A percentile compares a stretch with the other conserved stretches of the same genome.
These are phyloP conservation scores for Helicolenus hilgendorfi DNA, from an alignment of 2,797 vertebrate species.

Conservation along the genomic window DNA sequence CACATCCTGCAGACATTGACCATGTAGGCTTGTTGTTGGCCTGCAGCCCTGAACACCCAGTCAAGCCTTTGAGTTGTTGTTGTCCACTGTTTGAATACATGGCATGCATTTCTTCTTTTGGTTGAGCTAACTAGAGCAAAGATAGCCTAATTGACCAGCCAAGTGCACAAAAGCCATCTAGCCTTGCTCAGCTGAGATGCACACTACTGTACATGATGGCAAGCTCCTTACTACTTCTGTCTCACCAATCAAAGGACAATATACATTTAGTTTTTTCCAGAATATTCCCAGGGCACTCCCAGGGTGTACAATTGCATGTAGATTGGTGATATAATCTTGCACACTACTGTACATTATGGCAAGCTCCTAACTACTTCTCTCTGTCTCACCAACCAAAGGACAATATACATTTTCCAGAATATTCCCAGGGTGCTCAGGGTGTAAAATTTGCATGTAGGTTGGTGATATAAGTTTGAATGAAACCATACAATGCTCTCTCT, in stretches of 20 bases:
- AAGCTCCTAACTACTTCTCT: neutral
- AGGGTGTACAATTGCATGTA: neutral
- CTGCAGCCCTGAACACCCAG: conserved; percentile 43
- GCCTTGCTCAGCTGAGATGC: conserved; percentile 25
- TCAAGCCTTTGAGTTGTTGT: conserved; percentile 32
- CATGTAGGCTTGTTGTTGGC: conserved; percentile 71
- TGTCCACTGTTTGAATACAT: conserved; percentile 51
- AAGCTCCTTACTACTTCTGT: neutral
- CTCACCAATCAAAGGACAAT: conserved; percentile 14
- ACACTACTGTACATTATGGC: neutral
- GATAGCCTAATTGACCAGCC: conserved; percentile 73
- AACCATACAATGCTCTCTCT: neutral
- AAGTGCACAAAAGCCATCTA: conserved; percentile 56
- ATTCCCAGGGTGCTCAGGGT: neutral
- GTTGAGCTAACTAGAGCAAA: conserved; percentile 27
- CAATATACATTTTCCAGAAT: neutral
- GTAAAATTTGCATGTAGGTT: neutral
- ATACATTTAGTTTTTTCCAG: neutral
- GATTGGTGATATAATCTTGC: neutral
- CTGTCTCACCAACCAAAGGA: conserved; percentile 13
- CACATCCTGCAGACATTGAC: conserved; percentile 49
- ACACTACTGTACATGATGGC: neutral
- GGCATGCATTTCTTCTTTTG: conserved; percentile 40
- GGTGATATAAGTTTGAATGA: neutral
- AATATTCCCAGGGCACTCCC: neutral